phyloP scores from a whole-genome alignment of 1,140 invertebrate species.

The Manduca sexta region DNA sequence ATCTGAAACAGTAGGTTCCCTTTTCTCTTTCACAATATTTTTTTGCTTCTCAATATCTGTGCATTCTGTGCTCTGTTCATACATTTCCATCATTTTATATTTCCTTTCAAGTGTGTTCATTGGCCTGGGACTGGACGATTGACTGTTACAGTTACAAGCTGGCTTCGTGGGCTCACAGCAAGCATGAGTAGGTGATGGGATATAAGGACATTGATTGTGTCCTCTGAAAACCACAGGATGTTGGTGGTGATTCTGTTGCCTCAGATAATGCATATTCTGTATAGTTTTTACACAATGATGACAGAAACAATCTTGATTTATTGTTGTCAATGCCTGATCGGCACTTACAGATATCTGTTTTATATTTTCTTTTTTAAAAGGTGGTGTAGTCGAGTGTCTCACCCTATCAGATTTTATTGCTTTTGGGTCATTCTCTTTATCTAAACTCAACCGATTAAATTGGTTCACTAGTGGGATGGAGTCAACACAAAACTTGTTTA shows the following conservation, averaged over 20 bases:
- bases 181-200: constrained; percentile 6
- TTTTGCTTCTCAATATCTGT: constrained; percentile 40
- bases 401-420: constrained; percentile 38
- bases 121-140: constrained; percentile 2
- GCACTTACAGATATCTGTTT: constrained; percentile 3
- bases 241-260: not conserved
- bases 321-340: constrained; percentile 3
- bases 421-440: constrained; percentile 47
- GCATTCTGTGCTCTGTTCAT: constrained; percentile 31
- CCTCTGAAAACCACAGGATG: not conserved
- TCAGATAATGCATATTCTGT: constrained; percentile 2
- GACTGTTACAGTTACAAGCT: constrained; percentile 1
- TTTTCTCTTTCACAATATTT: constrained; percentile 43
- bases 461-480: constrained; percentile 27
- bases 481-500: constrained; percentile 21
- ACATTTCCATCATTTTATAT: constrained; percentile 49
- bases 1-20: constrained; percentile 71
- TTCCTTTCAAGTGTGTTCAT: constrained; percentile 51
- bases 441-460: constrained; percentile 29
- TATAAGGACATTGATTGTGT: not conserved
- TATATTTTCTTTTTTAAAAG: not conserved
- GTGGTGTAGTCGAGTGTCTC: constrained; percentile 6
- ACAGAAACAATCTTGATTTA: constrained; percentile 32
- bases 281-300: constrained; percentile 35
- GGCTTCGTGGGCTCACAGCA: constrained; percentile 15